Evolutionary conservation across 2,797 vertebrate species (phyloP).

Genomic region (Microchirus variegatus): DNA sequence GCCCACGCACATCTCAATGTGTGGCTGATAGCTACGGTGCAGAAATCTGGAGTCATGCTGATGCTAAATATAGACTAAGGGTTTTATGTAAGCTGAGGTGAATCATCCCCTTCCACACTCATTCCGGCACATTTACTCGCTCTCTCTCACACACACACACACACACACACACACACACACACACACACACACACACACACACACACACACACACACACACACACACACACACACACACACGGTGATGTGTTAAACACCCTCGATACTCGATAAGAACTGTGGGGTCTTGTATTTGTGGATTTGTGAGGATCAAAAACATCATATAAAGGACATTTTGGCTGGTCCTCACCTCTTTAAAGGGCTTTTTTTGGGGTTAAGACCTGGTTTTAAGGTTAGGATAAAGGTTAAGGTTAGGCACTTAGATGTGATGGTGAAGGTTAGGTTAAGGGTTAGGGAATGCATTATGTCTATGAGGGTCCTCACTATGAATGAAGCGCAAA

Average conservation of each 20-base stretch:
- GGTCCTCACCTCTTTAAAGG: no score
- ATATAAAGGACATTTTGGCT: no score
- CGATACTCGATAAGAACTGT: constrained; percentile 4
- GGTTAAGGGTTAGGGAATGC: background rate
- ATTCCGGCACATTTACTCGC: constrained; percentile 67
- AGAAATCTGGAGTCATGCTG: constrained; percentile 83
- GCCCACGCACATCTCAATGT: constrained; percentile 82
- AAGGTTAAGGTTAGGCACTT: no score
- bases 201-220: no score
- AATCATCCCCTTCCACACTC: constrained; percentile 80
- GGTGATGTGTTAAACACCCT: constrained; percentile 43
- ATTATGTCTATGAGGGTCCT: background rate
- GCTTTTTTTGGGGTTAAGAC: no score
- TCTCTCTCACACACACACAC: no score
- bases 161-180: constrained; percentile 32
- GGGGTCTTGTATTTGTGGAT: no score
- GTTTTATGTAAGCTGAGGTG: constrained; percentile 85
- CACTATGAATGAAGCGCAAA: no score
- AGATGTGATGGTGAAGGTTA: no score
- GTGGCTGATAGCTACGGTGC: constrained; percentile 80
- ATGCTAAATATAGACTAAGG: constrained; percentile 83
- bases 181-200: constrained; percentile 46
- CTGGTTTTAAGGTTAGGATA: no score
- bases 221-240: constrained; percentile 45
- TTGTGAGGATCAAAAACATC: no score